These are phyloP conservation scores for Tachina lurida DNA, from an alignment of 2,888 invertebrate genomes.

Conservation along the genomic window DNA sequence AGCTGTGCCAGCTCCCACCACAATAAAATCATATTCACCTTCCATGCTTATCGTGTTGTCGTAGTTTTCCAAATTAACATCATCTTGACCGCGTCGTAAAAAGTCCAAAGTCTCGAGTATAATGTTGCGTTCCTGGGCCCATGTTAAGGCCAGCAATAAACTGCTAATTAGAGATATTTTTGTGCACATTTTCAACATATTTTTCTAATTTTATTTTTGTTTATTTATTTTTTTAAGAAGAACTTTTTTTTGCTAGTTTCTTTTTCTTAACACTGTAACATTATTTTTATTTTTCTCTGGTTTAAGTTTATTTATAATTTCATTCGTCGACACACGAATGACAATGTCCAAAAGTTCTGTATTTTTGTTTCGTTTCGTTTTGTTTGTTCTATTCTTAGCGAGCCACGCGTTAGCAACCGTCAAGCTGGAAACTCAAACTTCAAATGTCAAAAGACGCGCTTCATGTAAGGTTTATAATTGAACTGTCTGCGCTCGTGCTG, in stretches of 20 bases:
- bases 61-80: conserved; percentile 79
- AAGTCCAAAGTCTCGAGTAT: conserved; percentile 79
- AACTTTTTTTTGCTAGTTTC: conserved; percentile 10
- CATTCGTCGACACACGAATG: background rate
- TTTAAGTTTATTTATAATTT: background rate
- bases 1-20: conserved; percentile 92
- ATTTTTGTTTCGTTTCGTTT: conserved; percentile 10
- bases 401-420: conserved; percentile 52
- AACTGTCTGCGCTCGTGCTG: conserved; percentile 15
- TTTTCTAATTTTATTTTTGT: background rate
- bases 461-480: conserved; percentile 59
- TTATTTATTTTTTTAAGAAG: background rate
- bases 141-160: conserved; percentile 40
- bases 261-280: background rate
- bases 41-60: conserved; percentile 78
- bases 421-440: conserved; percentile 52
- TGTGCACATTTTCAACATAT: conserved; percentile 51
- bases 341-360: conserved; percentile 8
- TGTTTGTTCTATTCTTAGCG: conserved; percentile 33
- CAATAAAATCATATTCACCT: conserved; percentile 88
- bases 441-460: conserved; percentile 49
- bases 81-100: conserved; percentile 80
- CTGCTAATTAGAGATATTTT: conserved; percentile 38
- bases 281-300: background rate
- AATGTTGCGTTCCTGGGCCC: conserved; percentile 76